Base-by-base conservation (phyloP, 2,113 vertebrate species). In the Poeciliopsis turrubarensis region DNA sequence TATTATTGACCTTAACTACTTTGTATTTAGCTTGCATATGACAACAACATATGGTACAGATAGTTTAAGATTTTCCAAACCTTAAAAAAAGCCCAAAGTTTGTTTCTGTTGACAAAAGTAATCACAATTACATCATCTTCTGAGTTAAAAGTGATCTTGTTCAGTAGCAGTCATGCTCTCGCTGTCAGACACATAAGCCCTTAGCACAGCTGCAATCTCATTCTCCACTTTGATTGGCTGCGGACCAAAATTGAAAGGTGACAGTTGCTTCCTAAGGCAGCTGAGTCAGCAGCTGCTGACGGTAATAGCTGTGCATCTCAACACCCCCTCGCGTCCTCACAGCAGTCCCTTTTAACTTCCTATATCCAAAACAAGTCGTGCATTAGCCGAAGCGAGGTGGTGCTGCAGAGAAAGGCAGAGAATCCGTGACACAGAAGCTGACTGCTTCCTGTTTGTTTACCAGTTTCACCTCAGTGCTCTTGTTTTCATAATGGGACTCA, bases 261-360 rank as follows among this genome's bases (percentile, higher is more conserved):
- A 87, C 89, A 83, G 89, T 86, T 85, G 81, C 69, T 78, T 90
- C 78, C 79, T 71, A 70, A 91, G 80, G 89, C 83, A 80, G 86
- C 88, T 89, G 90, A 92, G 80, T 93, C 89, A 92, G 87, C 90
- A 90, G 82, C 81, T 77, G 80, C 72, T 90, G 86, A 83, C 72
- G 44, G 87, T 89, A 89, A 91, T 70, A 86, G 76, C 79, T 60
- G 57, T 17, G 26, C 70, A 75, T 89, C 74, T 79, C 77, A 75
- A 71, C 90, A 30, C 83, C 74, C 83, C 69, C 75, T 54, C 83
- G 31, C 60, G 80, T 73, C 41, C 62, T 74, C 78, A 12, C 70
- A 73, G 65, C 81, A 54, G 26, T 25, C 77, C 65, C 54, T 44
- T 68, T 78, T 88, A 54, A 85, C 73, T 88, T 85, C 85, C 76